A percentile compares a stretch with the other conserved stretches of the same genome.
Evolutionary conservation across 1,140 invertebrate genomes (phyloP).

Genomic region (Brachionus paranguensis): DNA sequence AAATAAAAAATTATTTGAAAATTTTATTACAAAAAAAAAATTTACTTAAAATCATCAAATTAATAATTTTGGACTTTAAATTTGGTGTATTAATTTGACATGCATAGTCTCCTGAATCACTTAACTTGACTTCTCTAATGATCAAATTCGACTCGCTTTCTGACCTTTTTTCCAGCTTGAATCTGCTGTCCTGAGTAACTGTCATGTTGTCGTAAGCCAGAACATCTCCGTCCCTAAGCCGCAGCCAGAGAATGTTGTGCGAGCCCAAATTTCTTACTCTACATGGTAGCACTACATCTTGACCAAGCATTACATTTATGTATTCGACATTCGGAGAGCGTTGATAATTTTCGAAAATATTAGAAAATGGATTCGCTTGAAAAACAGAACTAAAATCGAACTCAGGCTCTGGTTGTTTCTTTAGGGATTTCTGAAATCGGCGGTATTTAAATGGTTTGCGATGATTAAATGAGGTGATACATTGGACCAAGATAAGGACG

Average conservation of each 20-base stretch:
- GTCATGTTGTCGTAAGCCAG: slow-evolving; percentile 18
- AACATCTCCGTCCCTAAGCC: slow-evolving; percentile 30
- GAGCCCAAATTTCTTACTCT: slow-evolving; percentile 1
- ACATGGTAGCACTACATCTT: slow-evolving; percentile 9
- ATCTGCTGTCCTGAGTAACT: not conserved
- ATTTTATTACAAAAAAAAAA: not conserved
- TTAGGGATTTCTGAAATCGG: not conserved
- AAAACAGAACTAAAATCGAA: not conserved
- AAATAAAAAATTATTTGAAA: not conserved
- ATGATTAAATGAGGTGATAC: not conserved
- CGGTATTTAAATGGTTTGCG: not conserved
- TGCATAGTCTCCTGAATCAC: slow-evolving; percentile 29
- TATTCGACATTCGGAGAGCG: not conserved
- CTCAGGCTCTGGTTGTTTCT: not conserved
- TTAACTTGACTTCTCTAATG: not conserved
- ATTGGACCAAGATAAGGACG: not conserved
- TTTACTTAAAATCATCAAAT: slow-evolving; percentile 35
- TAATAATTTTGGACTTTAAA: slow-evolving; percentile 27
- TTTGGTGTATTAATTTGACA: slow-evolving; percentile 32
- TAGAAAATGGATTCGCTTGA: not conserved
- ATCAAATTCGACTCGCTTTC: slow-evolving; percentile 5
- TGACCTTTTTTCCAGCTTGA: not conserved
- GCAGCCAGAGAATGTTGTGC: slow-evolving; percentile 9
- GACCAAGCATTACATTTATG: not conserved
- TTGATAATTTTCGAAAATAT: not conserved